phyloP scores from a whole-genome alignment of 1,140 invertebrate species.

The Drosophila lacteicornis region DNA sequence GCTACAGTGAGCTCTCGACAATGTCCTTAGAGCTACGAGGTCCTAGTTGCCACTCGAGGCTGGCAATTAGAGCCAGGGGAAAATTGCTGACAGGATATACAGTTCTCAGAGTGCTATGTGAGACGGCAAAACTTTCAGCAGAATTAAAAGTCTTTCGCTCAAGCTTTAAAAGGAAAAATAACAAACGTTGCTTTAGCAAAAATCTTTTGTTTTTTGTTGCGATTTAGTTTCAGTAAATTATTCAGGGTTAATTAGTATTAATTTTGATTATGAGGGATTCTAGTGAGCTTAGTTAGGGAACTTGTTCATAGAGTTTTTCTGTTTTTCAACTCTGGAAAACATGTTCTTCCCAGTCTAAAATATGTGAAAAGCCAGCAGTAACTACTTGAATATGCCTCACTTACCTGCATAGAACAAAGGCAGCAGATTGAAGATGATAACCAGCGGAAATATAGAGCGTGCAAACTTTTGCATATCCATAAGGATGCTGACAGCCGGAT shows the following conservation, averaged over 20 bases:
- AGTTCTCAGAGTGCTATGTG: constrained; percentile 5
- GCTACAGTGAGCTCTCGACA: constrained; percentile 25
- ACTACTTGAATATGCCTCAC: constrained; percentile 23
- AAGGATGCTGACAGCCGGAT: constrained; percentile 66
- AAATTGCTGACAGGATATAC: constrained; percentile 22
- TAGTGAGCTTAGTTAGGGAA: not conserved
- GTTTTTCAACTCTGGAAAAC: no score
- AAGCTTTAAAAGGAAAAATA: not conserved
- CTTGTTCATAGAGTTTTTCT: not conserved
- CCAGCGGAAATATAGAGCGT: constrained; percentile 79
- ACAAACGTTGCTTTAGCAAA: not conserved
- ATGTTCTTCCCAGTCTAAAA: not conserved
- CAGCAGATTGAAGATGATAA: constrained; percentile 84
- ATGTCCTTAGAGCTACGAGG: not conserved
- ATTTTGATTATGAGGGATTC: not conserved
- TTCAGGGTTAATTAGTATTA: not conserved
- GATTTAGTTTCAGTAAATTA: not conserved
- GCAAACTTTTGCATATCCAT: constrained; percentile 80
- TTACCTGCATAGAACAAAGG: constrained; percentile 84
- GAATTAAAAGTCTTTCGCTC: not conserved
- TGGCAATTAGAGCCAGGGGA: constrained; percentile 28
- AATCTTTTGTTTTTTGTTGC: constrained; percentile 1
- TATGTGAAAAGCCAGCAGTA: not conserved
- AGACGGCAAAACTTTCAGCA: constrained; percentile 2
- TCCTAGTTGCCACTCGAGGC: constrained; percentile 21